Percentiles rank a stretch among this genome's conserved stretches.
phyloP scores from a whole-genome alignment of 1,140 invertebrate genomes.

The Tetragnatha versicolor region DNA sequence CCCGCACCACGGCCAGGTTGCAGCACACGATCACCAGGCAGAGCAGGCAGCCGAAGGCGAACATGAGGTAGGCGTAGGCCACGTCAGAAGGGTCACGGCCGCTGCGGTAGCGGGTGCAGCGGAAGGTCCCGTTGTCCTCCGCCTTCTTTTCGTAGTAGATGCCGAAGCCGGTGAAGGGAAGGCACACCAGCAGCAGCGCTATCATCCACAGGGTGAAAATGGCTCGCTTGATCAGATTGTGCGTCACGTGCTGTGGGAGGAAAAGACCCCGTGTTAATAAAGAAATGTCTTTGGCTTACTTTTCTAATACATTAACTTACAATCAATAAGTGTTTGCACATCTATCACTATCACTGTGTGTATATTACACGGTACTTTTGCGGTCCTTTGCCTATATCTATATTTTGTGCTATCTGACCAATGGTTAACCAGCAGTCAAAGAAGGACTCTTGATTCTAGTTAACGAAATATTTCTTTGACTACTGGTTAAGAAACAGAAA shows the following conservation, averaged over 20 bases:
- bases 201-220: constrained; percentile 75
- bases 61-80: constrained; percentile 80
- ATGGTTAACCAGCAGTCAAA: no score
- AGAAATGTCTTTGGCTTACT: no score
- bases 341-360: no score
- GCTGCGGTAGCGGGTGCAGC: constrained; percentile 76
- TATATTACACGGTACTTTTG: no score
- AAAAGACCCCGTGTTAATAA: constrained; percentile 16
- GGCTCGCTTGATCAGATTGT: constrained; percentile 75
- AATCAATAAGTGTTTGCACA: no score
- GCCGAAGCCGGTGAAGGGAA: constrained; percentile 80
- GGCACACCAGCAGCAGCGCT: constrained; percentile 74
- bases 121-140: background rate
- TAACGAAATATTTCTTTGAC: no score
- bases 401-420: no score
- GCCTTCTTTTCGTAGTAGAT: constrained; percentile 71
- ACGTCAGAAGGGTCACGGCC: constrained; percentile 72
- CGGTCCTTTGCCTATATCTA: no score
- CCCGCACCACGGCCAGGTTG: constrained; percentile 80
- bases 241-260: constrained; percentile 77
- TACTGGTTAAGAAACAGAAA: no score
- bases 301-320: no score
- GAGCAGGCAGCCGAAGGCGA: constrained; percentile 75
- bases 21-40: constrained; percentile 80
- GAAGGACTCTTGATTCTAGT: no score